Evolutionary conservation across 2,888 invertebrate species (phyloP).

Genomic region (Leuctra nigra): DNA sequence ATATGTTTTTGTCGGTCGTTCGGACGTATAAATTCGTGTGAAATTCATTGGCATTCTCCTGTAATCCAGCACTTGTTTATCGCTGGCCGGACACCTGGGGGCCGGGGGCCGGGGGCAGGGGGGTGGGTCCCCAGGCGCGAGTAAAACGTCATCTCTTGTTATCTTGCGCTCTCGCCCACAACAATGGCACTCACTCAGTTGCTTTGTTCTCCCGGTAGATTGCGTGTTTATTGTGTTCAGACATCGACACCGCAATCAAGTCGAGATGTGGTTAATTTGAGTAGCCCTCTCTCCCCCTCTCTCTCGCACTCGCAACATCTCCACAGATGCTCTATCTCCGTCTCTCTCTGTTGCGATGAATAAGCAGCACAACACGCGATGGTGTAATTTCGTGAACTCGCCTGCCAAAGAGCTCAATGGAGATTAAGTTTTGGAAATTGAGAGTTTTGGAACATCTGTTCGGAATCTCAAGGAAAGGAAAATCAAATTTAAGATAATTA

Average conservation of each 20-base stretch:
- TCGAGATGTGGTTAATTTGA: background rate
- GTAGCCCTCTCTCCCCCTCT: background rate
- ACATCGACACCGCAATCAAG: conserved; percentile 12
- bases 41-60: background rate
- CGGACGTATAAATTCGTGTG: no score
- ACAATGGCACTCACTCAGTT: conserved; percentile 6
- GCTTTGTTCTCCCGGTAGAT: conserved; percentile 10
- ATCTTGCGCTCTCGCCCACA: background rate
- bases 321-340: no score
- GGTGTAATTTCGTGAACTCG: no score
- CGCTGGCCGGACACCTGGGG: conserved; percentile 10
- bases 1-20: no score
- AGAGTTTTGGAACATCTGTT: no score
- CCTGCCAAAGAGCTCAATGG: no score
- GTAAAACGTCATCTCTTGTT: conserved; percentile 13
- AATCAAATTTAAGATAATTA: no score
- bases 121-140: background rate
- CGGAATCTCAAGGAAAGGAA: no score
- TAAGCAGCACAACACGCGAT: no score
- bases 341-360: no score
- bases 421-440: no score
- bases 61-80: conserved; percentile 15
- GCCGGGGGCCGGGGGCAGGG: background rate
- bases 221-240: conserved; percentile 16
- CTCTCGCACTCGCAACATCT: no score